Conservation (phyloP, 1,140 invertebrate genomes). For the Pachypeltis micranthus region DNA sequence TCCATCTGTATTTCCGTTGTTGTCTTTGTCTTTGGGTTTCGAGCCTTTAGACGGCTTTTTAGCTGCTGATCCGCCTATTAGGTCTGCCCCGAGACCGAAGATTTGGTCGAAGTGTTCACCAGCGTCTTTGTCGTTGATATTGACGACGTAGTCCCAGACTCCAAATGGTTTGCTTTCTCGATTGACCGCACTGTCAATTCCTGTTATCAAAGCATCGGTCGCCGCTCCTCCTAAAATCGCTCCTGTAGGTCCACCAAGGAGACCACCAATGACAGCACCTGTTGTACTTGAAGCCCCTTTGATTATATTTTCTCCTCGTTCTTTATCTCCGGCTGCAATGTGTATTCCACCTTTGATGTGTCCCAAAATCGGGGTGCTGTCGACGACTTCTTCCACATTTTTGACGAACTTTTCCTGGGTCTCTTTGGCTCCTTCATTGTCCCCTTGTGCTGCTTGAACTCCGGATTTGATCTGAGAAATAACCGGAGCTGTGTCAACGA, state of each 20-base stretch:
- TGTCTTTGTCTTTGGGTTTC: background rate
- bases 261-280: conserved; percentile 7
- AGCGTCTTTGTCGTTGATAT: conserved; percentile 1
- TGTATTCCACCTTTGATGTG: conserved; percentile 15
- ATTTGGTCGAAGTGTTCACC: conserved; percentile 7
- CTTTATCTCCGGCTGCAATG: conserved; percentile 5
- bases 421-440: conserved; percentile 7
- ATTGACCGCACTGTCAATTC: background rate
- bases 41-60: conserved; percentile 2
- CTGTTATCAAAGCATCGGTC: conserved; percentile 6
- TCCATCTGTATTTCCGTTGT: too few relatives aligned
- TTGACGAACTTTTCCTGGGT: conserved; percentile 2
- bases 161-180: conserved; percentile 10
- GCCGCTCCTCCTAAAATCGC: conserved; percentile 1
- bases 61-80: background rate
- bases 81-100: background rate
- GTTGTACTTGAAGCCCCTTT: conserved; percentile 5
- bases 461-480: conserved; percentile 6
- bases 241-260: conserved; percentile 7
- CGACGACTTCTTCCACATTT: conserved; percentile 2
- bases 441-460: background rate
- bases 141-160: conserved; percentile 4
- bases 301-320: background rate
- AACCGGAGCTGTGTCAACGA: conserved; percentile 8
- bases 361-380: conserved; percentile 6